Evolutionary conservation across 2,888 invertebrate genomes (phyloP).

Genomic region (Tortricodes alternella): DNA sequence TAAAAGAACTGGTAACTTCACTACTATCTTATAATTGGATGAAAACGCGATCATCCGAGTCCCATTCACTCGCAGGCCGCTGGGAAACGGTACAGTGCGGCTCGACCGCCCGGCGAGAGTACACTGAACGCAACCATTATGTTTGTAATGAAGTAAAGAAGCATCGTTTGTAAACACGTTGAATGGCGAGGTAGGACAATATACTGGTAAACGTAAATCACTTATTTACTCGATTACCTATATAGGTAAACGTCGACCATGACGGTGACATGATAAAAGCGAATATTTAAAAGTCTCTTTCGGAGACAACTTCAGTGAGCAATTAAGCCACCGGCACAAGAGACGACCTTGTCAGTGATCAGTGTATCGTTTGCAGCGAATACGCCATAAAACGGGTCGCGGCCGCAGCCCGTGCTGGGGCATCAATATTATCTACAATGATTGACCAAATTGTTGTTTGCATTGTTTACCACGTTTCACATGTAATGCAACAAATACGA

Average conservation of each 20-base stretch:
- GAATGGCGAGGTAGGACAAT: conserved; percentile 58
- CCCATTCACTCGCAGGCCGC: conserved; percentile 46
- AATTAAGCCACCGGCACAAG: conserved; percentile 23
- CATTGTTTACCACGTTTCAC: conserved; percentile 31
- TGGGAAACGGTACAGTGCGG: conserved; percentile 47
- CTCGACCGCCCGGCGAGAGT: conserved; percentile 50
- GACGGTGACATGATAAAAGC: neutral
- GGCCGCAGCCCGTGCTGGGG: neutral
- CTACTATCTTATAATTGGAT: conserved; percentile 14
- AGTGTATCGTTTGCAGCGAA: conserved; percentile 50
- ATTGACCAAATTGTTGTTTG: conserved; percentile 71
- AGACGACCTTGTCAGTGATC: conserved; percentile 14
- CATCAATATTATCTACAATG: conserved; percentile 56
- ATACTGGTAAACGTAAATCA: conserved; percentile 32
- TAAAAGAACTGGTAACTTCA: neutral
- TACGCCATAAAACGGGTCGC: too few relatives aligned
- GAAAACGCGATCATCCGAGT: conserved; percentile 32
- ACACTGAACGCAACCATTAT: conserved; percentile 52
- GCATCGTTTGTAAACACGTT: conserved; percentile 65
- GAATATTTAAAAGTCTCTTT: neutral
- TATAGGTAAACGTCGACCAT: too few relatives aligned
- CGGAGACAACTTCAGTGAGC: neutral
- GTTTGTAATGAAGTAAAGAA: conserved; percentile 60
- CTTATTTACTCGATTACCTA: too few relatives aligned
- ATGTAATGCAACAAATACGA: conserved; percentile 38